phyloP scores from a whole-genome alignment of 1,140 invertebrate species.

The Drosophila insularis region DNA sequence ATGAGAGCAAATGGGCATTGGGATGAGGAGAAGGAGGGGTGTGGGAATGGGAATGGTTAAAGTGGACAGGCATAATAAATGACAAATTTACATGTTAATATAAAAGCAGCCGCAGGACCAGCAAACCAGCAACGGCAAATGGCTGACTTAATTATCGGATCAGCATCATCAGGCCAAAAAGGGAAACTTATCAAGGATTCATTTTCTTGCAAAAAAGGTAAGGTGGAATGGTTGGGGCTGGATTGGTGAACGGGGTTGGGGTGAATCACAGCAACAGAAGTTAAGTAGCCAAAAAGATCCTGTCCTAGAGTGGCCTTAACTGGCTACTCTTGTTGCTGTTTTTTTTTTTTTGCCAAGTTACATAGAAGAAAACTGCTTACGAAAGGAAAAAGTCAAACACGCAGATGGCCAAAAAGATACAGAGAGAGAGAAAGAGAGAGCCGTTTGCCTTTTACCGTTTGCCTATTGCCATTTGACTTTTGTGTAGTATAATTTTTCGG shows the following conservation, averaged over 20 bases:
- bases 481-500: conserved; percentile 62
- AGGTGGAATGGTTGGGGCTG: neutral
- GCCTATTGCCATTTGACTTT: conserved; percentile 23
- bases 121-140: conserved; percentile 32
- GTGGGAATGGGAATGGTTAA: conserved; percentile 1
- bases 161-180: conserved; percentile 16
- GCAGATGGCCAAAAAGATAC: conserved; percentile 52
- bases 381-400: conserved; percentile 76
- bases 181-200: conserved; percentile 72
- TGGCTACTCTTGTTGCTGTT: neutral
- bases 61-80: conserved; percentile 65
- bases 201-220: conserved; percentile 33
- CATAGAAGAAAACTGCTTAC: conserved; percentile 76
- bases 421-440: conserved; percentile 20
- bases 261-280: conserved; percentile 48
- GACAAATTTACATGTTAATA: conserved; percentile 79
- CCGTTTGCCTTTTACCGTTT: conserved; percentile 56
- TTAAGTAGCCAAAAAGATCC: conserved; percentile 17
- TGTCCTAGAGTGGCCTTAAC: too few species aligned
- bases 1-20: neutral
- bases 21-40: neutral
- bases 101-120: conserved; percentile 43
- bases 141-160: conserved; percentile 60
- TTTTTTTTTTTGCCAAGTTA: neutral
- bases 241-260: neutral